These are phyloP conservation scores for Globicephala melas DNA, from an alignment of 2,113 vertebrate genomes.

Conservation along the genomic window DNA sequence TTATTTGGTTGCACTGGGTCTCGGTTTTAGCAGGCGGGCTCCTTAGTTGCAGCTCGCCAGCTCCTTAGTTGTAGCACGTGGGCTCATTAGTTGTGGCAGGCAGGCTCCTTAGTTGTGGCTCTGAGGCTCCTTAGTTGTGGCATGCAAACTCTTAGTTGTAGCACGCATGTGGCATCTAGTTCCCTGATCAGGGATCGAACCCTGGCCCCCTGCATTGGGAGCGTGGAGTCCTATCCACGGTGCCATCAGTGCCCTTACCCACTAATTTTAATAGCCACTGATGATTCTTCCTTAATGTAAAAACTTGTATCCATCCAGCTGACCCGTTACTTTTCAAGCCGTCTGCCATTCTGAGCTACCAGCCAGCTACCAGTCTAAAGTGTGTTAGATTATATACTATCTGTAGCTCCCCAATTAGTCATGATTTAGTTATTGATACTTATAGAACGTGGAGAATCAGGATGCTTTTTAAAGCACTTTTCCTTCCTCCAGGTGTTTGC, in stretches of 20 bases:
- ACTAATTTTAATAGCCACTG: neutral
- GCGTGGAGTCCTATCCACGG: rapidly evolving
- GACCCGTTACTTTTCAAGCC: neutral
- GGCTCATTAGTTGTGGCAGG: no score
- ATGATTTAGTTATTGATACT: neutral
- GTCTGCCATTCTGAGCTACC: neutral
- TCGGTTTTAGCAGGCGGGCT: no score
- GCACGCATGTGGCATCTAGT: no score
- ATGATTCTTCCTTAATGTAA: neutral
- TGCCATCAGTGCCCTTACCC: no score
- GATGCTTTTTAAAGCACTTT: neutral
- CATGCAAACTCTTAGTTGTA: no score
- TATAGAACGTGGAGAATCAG: neutral
- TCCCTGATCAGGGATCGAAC: no score
- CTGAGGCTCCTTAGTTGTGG: no score
- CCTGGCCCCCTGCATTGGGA: no score
- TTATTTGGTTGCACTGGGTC: no score
- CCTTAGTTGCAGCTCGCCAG: no score
- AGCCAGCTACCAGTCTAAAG: neutral
- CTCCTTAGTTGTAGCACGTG: no score
- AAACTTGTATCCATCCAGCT: neutral
- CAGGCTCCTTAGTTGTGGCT: no score
- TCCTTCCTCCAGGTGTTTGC: conserved; percentile 86
- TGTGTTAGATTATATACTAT: neutral
- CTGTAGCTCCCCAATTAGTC: neutral